Percentiles rank a stretch among this genome's conserved stretches.
These are phyloP conservation scores for Bryconaethiops microstoma DNA, from an alignment of 2,797 vertebrate species.

Conservation along the genomic window DNA sequence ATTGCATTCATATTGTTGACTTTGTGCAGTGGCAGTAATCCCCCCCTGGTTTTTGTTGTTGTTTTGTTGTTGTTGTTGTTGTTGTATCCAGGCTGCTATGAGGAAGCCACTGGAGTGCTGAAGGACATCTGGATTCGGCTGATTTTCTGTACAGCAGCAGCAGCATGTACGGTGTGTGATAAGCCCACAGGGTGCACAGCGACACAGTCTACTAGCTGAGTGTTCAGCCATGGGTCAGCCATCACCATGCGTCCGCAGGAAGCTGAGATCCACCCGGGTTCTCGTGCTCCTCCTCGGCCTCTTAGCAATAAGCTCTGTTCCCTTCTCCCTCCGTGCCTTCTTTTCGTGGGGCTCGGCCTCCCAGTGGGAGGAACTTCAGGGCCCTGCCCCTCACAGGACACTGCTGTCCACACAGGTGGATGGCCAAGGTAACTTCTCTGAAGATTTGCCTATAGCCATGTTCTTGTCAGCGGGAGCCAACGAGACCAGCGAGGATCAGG, in stretches of 20 bases:
- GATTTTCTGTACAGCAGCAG: constrained; percentile 55
- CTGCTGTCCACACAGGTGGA: constrained; percentile 85
- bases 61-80: constrained; percentile 8
- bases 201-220: constrained; percentile 37
- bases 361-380: constrained; percentile 67
- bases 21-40: neutral
- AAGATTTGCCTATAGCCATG: constrained; percentile 73
- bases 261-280: constrained; percentile 86
- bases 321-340: constrained; percentile 89
- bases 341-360: constrained; percentile 74
- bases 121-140: constrained; percentile 65
- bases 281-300: constrained; percentile 86
- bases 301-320: constrained; percentile 86
- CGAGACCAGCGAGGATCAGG: constrained; percentile 73
- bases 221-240: constrained; percentile 58
- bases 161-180: constrained; percentile 67
- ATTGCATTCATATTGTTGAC: neutral
- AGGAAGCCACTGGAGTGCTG: constrained; percentile 74
- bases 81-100: constrained; percentile 73
- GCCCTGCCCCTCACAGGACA: constrained; percentile 83
- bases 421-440: constrained; percentile 74
- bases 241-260: constrained; percentile 82
- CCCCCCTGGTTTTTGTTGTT: neutral
- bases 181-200: constrained; percentile 50
- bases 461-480: constrained; percentile 72